Evolutionary conservation across 30 jellyfish, hydroid and myxozoan genomes (phyloP).

Genomic region (Rhopilema esculentum): DNA sequence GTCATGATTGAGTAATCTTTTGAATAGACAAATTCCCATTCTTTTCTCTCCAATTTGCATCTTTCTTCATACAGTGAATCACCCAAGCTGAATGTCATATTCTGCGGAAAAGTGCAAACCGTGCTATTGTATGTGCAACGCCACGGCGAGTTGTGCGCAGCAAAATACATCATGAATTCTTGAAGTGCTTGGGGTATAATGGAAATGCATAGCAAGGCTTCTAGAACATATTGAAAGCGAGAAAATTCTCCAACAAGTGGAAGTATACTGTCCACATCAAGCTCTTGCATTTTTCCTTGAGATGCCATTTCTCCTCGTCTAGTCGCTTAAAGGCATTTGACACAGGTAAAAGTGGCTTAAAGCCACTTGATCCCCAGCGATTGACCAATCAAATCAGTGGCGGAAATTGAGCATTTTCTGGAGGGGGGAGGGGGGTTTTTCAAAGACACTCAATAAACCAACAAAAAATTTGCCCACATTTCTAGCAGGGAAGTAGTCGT

Average conservation of each 20-base stretch:
- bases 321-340: no score
- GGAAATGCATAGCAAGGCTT: slow-evolving; percentile 39
- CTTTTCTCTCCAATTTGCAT: slow-evolving; percentile 51
- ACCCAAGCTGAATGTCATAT: slow-evolving; percentile 7
- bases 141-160: slow-evolving; percentile 72
- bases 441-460: no score
- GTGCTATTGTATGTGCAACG: slow-evolving; percentile 68
- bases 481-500: no score
- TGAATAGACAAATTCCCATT: slow-evolving; percentile 67
- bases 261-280: slow-evolving; percentile 45
- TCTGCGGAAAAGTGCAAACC: slow-evolving; percentile 18
- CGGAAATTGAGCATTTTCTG: no score
- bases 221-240: slow-evolving; percentile 39
- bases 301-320: no score
- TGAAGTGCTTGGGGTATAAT: slow-evolving; percentile 51
- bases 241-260: slow-evolving; percentile 64
- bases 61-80: slow-evolving; percentile 29
- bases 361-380: no score
- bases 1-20: slow-evolving; percentile 65
- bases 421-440: no score
- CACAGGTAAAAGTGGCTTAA: no score
- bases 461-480: no score
- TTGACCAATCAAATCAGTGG: no score
- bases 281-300: not conserved
- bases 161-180: slow-evolving; percentile 67